Base-by-base conservation (phyloP, 2,888 invertebrate species). In the Mimas tiliae region DNA sequence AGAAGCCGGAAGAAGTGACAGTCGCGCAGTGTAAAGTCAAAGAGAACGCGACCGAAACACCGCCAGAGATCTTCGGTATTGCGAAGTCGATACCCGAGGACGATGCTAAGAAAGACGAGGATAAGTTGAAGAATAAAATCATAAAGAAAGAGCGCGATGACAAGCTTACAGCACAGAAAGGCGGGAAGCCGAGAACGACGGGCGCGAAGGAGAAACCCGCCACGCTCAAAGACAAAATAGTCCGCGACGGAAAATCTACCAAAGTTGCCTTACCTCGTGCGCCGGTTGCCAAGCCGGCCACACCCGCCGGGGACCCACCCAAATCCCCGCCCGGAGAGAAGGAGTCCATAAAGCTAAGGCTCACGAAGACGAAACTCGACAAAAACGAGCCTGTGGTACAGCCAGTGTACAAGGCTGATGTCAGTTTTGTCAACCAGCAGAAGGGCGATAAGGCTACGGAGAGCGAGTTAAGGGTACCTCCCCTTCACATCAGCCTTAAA, bases 401-500 rank as follows among this genome's bases (percentile, higher is more conserved):
- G 72, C 95, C 96, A 0, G 96, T 97, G 0, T 97, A 97, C 84
- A 97, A 97, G 87, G 96, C 97, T 33, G 97, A 97, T 80, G 95
- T 96, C 38, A 96, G 96, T 72, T 97, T 96, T 84, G 95, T 96
- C 27, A 94, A 94, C 72, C 89, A 91, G 66, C 94, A 92, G n/a
- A 89, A 91, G 70, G 91, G 90, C 45, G 94, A 94, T 62, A 88
- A 91, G 69, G 84, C 91, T 7, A 87, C 89, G 0, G 97, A 97
- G 70, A 85, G 87, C 1, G 97, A 97, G 77, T 95, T 96, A 8
- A 94, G 97, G 66, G 98, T 98, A 62, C 98, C 98, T 9, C 98
- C 98, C 0, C 91, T 98, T 69, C 98, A 98, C 85, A 98, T 98
- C 77, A 97, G 97, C 67, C 90, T 98, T 52, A 94, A 98, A 68